These are phyloP conservation scores for Pseudonaja textilis DNA, from an alignment of 2,113 vertebrate species.

Conservation along the genomic window DNA sequence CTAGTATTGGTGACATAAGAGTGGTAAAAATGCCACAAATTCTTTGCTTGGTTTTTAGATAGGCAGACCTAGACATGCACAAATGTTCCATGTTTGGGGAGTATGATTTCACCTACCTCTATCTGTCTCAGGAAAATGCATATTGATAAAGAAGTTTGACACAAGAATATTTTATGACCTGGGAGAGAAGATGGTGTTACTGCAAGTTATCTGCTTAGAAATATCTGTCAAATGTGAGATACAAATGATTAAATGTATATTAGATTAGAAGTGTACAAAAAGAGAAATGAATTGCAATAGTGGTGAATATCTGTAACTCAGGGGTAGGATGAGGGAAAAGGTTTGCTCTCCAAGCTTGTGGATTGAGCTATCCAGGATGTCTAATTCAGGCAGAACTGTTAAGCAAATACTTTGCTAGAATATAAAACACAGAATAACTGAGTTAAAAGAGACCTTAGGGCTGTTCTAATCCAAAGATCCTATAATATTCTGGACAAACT, in stretches of 20 bases:
- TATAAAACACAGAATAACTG: neutral
- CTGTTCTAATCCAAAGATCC: neutral
- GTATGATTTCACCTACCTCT: neutral
- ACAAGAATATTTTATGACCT: neutral
- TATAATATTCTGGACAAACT: neutral
- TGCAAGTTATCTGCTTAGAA: neutral
- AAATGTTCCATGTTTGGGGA: neutral
- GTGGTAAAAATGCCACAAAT: neutral
- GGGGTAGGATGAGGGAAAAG: no score
- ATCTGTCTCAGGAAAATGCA: neutral
- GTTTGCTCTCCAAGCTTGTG: neutral
- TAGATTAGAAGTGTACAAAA: neutral
- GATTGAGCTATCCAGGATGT: neutral
- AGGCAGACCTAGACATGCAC: neutral
- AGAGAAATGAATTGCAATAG: neutral
- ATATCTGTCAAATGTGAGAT: neutral
- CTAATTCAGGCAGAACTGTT: neutral
- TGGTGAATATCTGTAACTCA: no score
- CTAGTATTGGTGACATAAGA: neutral
- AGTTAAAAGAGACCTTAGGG: neutral
- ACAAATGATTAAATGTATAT: neutral
- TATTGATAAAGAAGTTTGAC: neutral
- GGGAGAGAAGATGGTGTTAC: neutral
- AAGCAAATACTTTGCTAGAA: neutral
- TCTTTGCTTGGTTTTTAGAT: neutral